Conservation (phyloP, 1,140 invertebrate genomes). For the Heliconius hewitsoni region DNA sequence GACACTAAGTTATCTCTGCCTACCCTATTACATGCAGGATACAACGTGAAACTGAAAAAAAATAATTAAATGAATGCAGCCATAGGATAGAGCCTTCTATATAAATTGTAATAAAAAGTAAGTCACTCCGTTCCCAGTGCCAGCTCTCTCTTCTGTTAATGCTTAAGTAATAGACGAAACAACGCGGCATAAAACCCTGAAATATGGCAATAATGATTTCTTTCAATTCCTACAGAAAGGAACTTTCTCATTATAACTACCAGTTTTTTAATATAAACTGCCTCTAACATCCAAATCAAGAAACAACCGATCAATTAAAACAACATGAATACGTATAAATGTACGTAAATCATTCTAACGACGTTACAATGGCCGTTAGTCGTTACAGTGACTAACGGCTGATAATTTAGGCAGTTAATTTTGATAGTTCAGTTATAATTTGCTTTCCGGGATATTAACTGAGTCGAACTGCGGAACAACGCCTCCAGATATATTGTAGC, state of each 20-base stretch:
- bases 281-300: not conserved
- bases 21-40: too few species aligned
- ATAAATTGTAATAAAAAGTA: not conserved
- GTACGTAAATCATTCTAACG: slow-evolving; percentile 18
- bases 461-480: slow-evolving; percentile 9
- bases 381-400: slow-evolving; percentile 28
- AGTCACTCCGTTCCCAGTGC: not conserved
- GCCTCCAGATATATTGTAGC: slow-evolving; percentile 21
- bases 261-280: too few species aligned
- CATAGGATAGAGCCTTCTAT: not conserved
- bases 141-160: too few species aligned
- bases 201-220: too few species aligned
- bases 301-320: not conserved
- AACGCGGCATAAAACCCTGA: too few species aligned
- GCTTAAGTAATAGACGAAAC: too few species aligned
- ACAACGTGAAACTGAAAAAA: too few species aligned
- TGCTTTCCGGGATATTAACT: slow-evolving; percentile 30
- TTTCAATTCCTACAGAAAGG: too few species aligned
- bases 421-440: slow-evolving; percentile 33
- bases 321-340: slow-evolving; percentile 3
- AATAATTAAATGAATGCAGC: not conserved
- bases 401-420: slow-evolving; percentile 33
- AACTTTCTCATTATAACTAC: too few species aligned
- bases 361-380: slow-evolving; percentile 23
- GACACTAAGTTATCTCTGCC: too few species aligned